Base-by-base conservation (phyloP, 1,140 invertebrate species). In the Odontomachus brunneus region DNA sequence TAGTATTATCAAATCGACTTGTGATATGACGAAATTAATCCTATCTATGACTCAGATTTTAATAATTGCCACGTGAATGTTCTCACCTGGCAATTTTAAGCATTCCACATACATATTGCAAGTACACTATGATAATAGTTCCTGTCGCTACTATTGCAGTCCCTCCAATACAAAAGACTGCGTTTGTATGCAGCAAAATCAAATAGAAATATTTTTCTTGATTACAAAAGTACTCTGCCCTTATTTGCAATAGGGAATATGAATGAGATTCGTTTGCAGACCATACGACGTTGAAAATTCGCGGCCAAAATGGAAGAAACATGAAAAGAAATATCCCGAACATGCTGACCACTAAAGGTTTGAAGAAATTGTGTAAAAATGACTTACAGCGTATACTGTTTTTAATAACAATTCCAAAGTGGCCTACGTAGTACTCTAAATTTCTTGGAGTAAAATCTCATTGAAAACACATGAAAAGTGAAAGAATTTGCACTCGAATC, bases 201-300 rank as follows among this genome's bases (percentile, higher is more conserved):
- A 78, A 53, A 24, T 78, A 78, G 4, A 67, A 78, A 44, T 78
- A 67, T 55, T 3, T 67, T 26, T 78, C 63, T 67, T 67, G 19
- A 57, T 78, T 33, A 2, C 60, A 24, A 3, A 67, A 78, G 2
- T 78, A 67, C 0, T 67, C 48, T 3, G 74, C 19, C 17, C 53
- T 11, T 9, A 76, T 76, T 1, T 67, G 29, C 59, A 66, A 2
- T 5, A 53, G 55, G n/a, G 29, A 11, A 14, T 24, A 11, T 11
- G 22, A 3, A 15, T 12, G 29, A 0, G 74, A 67, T 1, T 44
- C 15, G 1, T 78, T 78, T 15, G 2, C 9, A 26, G 29, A 14
- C 9, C 19, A 44, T 4, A 55, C 7, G 55, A n/a, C 17, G 24
- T 38, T 5, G 4, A 26, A 7, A 44, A 78, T 26, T 14, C 49